phyloP scores from a whole-genome alignment of 1,140 invertebrate genomes.

The Sarcophaga peregrina region DNA sequence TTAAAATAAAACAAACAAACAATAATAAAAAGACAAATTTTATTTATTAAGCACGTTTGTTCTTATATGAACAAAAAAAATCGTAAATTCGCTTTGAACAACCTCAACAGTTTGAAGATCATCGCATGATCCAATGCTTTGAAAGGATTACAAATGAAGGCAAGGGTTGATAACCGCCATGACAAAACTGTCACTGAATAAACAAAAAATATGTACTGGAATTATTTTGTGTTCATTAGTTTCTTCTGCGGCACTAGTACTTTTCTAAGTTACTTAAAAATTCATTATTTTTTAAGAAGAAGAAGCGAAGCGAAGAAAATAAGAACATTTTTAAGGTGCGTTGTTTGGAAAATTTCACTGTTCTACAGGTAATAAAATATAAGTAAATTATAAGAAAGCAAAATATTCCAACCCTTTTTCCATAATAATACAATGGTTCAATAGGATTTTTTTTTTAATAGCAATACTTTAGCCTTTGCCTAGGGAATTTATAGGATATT shows the following conservation, averaged over 20 bases:
- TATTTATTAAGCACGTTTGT: neutral
- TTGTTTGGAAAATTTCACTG: neutral
- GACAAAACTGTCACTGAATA: neutral
- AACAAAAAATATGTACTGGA: too few species aligned
- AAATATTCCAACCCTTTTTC: slow-evolving; percentile 29
- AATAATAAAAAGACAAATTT: neutral
- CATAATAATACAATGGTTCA: neutral
- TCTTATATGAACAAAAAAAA: slow-evolving; percentile 1
- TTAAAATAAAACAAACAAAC: slow-evolving; percentile 9
- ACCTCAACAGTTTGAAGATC: slow-evolving; percentile 27
- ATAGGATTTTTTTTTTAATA: too few species aligned
- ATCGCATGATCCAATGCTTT: neutral
- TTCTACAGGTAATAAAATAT: slow-evolving; percentile 18
- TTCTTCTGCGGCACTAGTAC: too few species aligned
- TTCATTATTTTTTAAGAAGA: too few species aligned
- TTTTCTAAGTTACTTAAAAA: too few species aligned
- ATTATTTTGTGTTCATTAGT: too few species aligned
- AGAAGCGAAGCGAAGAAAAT: neutral
- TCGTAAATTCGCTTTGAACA: slow-evolving; percentile 19
- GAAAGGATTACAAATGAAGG: slow-evolving; percentile 20
- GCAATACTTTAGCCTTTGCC: too few species aligned
- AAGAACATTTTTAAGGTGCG: slow-evolving; percentile 31
- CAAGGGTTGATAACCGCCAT: neutral
- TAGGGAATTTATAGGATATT: neutral
- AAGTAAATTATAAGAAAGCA: neutral